These are phyloP conservation scores for Mylabris sibirica DNA, from an alignment of 2,888 invertebrate genomes.

Conservation along the genomic window DNA sequence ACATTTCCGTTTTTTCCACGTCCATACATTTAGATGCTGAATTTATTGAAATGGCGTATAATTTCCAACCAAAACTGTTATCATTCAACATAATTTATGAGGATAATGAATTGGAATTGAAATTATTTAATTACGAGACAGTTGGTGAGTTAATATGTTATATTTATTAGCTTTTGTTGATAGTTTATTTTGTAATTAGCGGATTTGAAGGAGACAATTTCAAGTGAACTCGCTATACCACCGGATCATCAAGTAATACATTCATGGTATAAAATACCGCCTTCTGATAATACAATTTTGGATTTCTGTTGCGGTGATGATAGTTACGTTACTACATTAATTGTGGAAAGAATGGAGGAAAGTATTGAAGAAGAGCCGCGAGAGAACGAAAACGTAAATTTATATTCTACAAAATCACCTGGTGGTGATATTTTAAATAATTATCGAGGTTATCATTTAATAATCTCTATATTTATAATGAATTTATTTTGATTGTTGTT, in stretches of 20 bases:
- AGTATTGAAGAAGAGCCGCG: neutral
- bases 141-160: neutral
- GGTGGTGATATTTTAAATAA: neutral
- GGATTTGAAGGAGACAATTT: conserved; percentile 28
- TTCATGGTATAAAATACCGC: conserved; percentile 40
- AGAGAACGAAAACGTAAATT: neutral
- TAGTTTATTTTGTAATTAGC: conserved; percentile 11
- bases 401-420: neutral
- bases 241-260: conserved; percentile 39
- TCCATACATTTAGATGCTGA: neutral
- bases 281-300: conserved; percentile 37
- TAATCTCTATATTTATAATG: neutral
- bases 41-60: neutral
- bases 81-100: conserved; percentile 3
- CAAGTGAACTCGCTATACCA: conserved; percentile 35
- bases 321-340: conserved; percentile 20
- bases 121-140: conserved; percentile 1
- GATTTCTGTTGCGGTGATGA: conserved; percentile 29
- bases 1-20: neutral
- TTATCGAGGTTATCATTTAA: conserved; percentile 6
- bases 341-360: conserved; percentile 4
- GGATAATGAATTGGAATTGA: neutral
- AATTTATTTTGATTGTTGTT: conserved; percentile 24
- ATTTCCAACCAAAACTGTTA: neutral
- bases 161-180: neutral